Base-by-base conservation (phyloP, 2,888 invertebrate species). In the Ichneumoninae sp. region DNA sequence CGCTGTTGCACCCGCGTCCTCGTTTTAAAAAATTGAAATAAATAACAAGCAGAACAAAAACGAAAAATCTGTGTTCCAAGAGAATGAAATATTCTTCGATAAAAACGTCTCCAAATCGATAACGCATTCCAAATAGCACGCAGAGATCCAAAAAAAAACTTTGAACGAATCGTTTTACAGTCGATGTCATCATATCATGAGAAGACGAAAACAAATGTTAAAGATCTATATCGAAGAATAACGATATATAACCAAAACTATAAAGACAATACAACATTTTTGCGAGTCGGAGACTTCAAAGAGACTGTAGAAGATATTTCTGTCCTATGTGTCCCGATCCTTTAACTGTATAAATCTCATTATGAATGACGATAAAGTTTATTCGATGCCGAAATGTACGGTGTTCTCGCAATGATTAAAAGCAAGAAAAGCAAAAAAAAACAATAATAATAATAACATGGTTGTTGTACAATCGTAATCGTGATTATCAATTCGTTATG, bases 401-500 rank as follows among this genome's bases (percentile, higher is more conserved):
- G 26, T 36, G 16, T 13, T n/a, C 47, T 70, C 33, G 30, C 66
- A 68, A 26, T 13, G 33, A 52, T 66, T 19, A 57, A 47, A 57
- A 75, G 22, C n/a, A 22, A 26, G 33, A 52, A 69, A 26, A 44
- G 26, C 44, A 60, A 68, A 26, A 52, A 54, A 63, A 70, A 22
- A 75, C 16, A 44, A 40, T 69, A 71, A 75, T 68, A 69, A 68
- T 63, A 63, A 66, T 65, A 69, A 85, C 83, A 66, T 85, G 84
- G 80, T 84, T 83, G 84, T 70, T 83, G 76, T 82, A 78, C 80
- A 85, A 83, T 85, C 80, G 60, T 87, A 82, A 87, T 86, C 85
- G 85, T 85, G 82, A 85, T 85, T 86, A 83, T 86, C 78, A 80
- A 86, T 86, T 85, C 79, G 82, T 87, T 84, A 80, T 75, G 83